A percentile compares a stretch with the other conserved stretches of the same genome.
These are phyloP conservation scores for Schlechtendalia chinensis DNA, from an alignment of 1,140 invertebrate species.

Conservation along the genomic window DNA sequence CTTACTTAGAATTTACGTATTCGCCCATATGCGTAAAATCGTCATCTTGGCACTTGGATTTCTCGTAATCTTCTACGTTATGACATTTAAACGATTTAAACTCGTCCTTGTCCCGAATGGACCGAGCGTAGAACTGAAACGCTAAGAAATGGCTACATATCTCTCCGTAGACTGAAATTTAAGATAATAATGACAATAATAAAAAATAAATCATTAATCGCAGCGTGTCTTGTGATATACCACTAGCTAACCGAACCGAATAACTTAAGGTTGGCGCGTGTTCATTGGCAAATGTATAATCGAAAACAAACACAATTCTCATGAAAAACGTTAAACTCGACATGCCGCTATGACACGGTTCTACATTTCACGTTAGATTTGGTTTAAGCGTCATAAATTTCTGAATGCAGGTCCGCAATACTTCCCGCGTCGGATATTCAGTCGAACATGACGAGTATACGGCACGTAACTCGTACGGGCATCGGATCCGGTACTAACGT, in stretches of 20 bases:
- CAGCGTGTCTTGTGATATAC: no score
- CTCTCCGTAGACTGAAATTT: constrained; percentile 57
- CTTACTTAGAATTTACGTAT: constrained; percentile 49
- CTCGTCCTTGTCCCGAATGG: constrained; percentile 57
- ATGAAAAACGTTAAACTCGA: not conserved
- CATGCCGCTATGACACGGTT: not conserved
- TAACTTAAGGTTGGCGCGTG: no score
- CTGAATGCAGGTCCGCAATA: no score
- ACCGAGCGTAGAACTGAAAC: constrained; percentile 68
- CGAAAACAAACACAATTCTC: no score
- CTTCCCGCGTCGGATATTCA: no score
- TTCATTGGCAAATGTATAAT: no score
- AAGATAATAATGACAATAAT: no score
- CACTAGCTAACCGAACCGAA: no score
- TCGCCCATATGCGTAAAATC: constrained; percentile 52
- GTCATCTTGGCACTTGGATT: constrained; percentile 44
- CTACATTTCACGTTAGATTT: no score
- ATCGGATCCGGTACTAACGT: not conserved
- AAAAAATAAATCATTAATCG: no score
- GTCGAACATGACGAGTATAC: no score
- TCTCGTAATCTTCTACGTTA: constrained; percentile 33
- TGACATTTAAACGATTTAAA: constrained; percentile 57
- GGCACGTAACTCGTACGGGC: not conserved
- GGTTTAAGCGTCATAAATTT: no score
- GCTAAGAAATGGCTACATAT: constrained; percentile 70